Evolutionary conservation across 2,797 vertebrate species (phyloP).

Genomic region (Jordanella pulchra): DNA sequence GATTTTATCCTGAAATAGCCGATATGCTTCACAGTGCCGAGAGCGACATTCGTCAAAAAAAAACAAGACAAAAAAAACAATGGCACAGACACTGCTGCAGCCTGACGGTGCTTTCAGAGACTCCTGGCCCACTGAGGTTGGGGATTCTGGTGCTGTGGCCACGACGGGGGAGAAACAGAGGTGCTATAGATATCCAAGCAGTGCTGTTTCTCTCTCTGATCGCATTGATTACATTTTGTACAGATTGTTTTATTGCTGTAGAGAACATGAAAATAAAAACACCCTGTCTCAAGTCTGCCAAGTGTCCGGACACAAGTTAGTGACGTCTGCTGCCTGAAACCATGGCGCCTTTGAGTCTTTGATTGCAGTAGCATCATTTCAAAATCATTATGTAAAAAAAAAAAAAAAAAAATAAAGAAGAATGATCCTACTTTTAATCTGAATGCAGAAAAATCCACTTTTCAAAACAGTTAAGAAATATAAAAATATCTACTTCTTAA

Average conservation of each 20-base stretch:
- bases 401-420: no score
- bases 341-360: neutral
- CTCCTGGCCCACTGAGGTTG: conserved; percentile 31
- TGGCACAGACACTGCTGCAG: conserved; percentile 36
- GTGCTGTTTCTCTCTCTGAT: conserved; percentile 55
- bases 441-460: no score
- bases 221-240: conserved; percentile 61
- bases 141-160: conserved; percentile 47
- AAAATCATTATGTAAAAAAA: neutral
- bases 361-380: conserved; percentile 8
- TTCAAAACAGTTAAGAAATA: no score
- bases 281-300: conserved; percentile 60
- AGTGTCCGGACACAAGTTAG: conserved; percentile 59
- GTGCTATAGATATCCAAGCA: conserved; percentile 47
- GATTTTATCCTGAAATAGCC: conserved; percentile 55
- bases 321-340: conserved; percentile 19
- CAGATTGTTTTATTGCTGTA: conserved; percentile 63
- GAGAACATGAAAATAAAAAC: conserved; percentile 79
- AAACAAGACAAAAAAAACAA: no score
- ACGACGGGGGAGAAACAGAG: conserved; percentile 41
- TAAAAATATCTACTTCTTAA: no score
- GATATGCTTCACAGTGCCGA: conserved; percentile 25
- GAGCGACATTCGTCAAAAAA: conserved; percentile 12
- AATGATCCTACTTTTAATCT: neutral
- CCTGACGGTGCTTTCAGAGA: conserved; percentile 42